phyloP scores from a whole-genome alignment of 92 coral and sea anemone genomes.

The Ricordea florida region DNA sequence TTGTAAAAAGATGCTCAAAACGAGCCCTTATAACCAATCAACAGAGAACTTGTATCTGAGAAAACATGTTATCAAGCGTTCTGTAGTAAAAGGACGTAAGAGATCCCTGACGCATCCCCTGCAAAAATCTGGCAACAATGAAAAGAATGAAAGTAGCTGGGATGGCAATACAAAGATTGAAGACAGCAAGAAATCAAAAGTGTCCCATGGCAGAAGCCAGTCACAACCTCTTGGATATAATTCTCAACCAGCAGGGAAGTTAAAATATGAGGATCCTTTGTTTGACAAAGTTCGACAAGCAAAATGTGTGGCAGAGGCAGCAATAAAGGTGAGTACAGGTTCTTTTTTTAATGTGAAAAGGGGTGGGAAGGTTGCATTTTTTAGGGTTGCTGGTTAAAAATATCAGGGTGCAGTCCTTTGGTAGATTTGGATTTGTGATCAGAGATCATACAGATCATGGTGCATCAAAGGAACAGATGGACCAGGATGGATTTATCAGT shows the following conservation, averaged over 20 bases:
- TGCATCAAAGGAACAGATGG: too few relatives aligned
- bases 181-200: conserved; percentile 15
- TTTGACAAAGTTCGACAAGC: conserved; percentile 89
- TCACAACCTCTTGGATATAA: conserved; percentile 80
- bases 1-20: conserved; percentile 20
- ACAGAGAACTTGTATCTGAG: conserved; percentile 60
- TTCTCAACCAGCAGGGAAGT: conserved; percentile 37
- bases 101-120: conserved; percentile 63
- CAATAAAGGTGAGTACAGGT: conserved; percentile 84
- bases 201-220: conserved; percentile 44
- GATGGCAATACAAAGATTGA: conserved; percentile 63
- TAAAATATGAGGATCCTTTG: conserved; percentile 80
- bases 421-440: too few relatives aligned
- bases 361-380: too few relatives aligned
- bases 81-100: conserved; percentile 47
- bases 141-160: conserved; percentile 52
- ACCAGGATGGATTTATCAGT: too few relatives aligned
- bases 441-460: too few relatives aligned
- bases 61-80: conserved; percentile 10
- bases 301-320: conserved; percentile 81
- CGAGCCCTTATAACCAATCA: conserved; percentile 75
- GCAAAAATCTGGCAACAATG: conserved; percentile 14
- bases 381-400: too few relatives aligned
- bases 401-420: too few relatives aligned
- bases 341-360: too few relatives aligned